Conservation (phyloP, 37 sponge, comb jelly and placozoan species). For the Axinella damicornis region DNA sequence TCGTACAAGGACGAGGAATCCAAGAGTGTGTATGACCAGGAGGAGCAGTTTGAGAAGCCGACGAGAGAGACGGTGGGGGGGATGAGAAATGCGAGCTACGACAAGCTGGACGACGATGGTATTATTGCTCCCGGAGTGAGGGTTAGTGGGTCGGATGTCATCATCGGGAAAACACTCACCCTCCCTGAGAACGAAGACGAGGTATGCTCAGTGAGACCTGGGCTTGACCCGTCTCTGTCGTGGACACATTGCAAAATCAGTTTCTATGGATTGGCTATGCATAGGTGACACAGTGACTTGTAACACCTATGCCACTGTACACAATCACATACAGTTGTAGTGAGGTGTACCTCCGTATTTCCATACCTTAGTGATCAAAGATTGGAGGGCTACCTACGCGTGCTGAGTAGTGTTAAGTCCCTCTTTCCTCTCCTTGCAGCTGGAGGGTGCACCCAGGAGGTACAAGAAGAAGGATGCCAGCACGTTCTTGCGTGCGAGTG, state of each 20-base stretch:
- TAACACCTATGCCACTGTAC: no score
- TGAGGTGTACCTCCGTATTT: no score
- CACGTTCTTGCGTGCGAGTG: slow-evolving; percentile 93
- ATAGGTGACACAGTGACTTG: no score
- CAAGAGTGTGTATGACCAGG: slow-evolving; percentile 89
- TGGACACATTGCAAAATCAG: no score
- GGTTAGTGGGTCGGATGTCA: slow-evolving; percentile 97
- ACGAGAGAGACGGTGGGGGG: slow-evolving; percentile 73
- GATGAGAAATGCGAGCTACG: slow-evolving; percentile 96
- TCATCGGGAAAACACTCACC: slow-evolving; percentile 98
- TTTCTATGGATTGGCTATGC: no score
- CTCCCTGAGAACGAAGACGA: slow-evolving; percentile 96
- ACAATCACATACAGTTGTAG: no score
- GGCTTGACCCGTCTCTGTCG: no score
- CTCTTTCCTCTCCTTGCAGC: slow-evolving; percentile 13
- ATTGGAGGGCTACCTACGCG: no score
- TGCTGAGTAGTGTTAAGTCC: no score
- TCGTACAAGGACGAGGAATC: slow-evolving; percentile 98
- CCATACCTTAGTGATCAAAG: no score
- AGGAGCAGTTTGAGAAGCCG: slow-evolving; percentile 97
- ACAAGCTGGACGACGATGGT: slow-evolving; percentile 98
- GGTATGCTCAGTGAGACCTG: no score
- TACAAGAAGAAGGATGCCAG: slow-evolving; percentile 95
- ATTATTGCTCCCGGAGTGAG: slow-evolving; percentile 97
- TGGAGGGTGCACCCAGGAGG: slow-evolving; percentile 84